These are phyloP conservation scores for Drosophila conformis DNA, from an alignment of 2,888 invertebrate species.

Conservation along the genomic window DNA sequence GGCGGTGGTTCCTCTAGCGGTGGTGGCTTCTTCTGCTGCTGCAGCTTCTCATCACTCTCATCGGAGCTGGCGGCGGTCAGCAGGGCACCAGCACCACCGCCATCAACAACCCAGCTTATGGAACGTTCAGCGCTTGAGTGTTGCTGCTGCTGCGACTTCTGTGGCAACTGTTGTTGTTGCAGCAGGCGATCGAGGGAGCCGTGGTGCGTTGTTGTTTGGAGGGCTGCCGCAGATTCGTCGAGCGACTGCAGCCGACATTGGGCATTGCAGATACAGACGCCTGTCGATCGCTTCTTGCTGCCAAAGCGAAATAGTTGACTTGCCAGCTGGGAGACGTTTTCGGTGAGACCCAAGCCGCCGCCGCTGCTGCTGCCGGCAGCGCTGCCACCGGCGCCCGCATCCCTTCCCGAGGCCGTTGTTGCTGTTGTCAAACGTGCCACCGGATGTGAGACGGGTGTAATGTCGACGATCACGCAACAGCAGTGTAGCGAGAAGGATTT, in stretches of 20 bases:
- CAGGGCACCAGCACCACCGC: constrained; percentile 71
- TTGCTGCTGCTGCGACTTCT: constrained; percentile 58
- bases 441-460: constrained; percentile 85
- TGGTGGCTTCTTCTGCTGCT: constrained; percentile 49
- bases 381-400: constrained; percentile 82
- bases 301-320: constrained; percentile 84
- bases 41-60: constrained; percentile 72
- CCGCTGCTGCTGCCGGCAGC: constrained; percentile 71
- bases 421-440: constrained; percentile 84
- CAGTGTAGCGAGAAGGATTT: constrained; percentile 86
- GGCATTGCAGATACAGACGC: constrained; percentile 85
- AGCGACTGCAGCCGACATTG: constrained; percentile 83
- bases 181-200: constrained; percentile 84
- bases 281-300: constrained; percentile 80
- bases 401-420: constrained; percentile 85
- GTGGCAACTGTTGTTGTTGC: constrained; percentile 73
- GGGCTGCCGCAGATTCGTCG: constrained; percentile 79
- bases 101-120: constrained; percentile 77
- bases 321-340: constrained; percentile 83
- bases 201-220: constrained; percentile 82
- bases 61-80: constrained; percentile 73
- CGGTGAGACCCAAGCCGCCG: constrained; percentile 80
- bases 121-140: constrained; percentile 69
- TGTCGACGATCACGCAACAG: constrained; percentile 86
- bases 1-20: constrained; percentile 49